phyloP scores from a whole-genome alignment of 35 echinoderm and acorn worm species.

The Stichopus chloronotus region DNA sequence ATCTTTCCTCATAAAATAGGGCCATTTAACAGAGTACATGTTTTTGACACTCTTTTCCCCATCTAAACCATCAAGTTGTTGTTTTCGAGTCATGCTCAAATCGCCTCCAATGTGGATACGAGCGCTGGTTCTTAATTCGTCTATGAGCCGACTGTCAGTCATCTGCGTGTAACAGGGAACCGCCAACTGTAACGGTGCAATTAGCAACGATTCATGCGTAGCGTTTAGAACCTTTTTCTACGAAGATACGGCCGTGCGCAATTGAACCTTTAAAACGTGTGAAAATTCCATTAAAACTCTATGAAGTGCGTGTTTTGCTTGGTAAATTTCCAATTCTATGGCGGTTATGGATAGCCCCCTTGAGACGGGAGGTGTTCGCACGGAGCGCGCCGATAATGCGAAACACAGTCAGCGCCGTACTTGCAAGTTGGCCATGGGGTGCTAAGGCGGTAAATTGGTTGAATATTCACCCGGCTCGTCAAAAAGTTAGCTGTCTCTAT shows the following conservation, averaged over 20 bases:
- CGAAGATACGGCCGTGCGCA: slow-evolving; percentile 53
- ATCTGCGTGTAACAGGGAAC: slow-evolving; percentile 16
- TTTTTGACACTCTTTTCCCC: slow-evolving; percentile 49
- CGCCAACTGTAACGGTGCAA: slow-evolving; percentile 53
- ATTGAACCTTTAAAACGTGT: slow-evolving; percentile 65
- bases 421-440: slow-evolving; percentile 38
- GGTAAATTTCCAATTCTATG: slow-evolving; percentile 60
- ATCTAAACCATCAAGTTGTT: slow-evolving; percentile 49
- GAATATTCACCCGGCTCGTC: slow-evolving; percentile 45
- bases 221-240: slow-evolving; percentile 51
- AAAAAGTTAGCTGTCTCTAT: slow-evolving; percentile 63
- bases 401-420: slow-evolving; percentile 36
- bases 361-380: slow-evolving; percentile 63
- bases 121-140: slow-evolving; percentile 36
- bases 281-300: slow-evolving; percentile 65
- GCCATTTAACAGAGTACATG: slow-evolving; percentile 50
- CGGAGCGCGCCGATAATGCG: slow-evolving; percentile 36
- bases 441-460: slow-evolving; percentile 66
- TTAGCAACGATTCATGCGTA: slow-evolving; percentile 46
- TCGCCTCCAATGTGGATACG: slow-evolving; percentile 41
- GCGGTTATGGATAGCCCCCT: slow-evolving; percentile 63
- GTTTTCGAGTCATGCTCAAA: slow-evolving; percentile 50
- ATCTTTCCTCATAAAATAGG: slow-evolving; percentile 54
- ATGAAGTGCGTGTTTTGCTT: slow-evolving; percentile 61
- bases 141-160: slow-evolving; percentile 49